Conservation (phyloP, 2,113 vertebrate species). For the Sapajus apella region DNA sequence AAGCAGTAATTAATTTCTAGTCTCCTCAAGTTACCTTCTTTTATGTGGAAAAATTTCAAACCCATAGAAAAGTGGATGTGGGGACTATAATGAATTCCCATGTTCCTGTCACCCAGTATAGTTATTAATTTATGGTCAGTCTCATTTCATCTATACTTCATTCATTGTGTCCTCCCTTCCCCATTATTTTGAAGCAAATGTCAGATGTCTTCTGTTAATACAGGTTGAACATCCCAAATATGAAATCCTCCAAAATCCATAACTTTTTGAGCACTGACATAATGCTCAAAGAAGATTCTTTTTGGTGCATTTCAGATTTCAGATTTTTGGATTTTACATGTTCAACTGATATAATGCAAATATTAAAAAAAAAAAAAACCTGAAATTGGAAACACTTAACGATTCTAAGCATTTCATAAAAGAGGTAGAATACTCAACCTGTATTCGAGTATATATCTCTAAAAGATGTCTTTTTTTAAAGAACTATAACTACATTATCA, state of each 20-base stretch:
- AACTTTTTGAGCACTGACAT: not conserved
- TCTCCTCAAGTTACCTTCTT: not conserved
- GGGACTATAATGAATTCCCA: not conserved
- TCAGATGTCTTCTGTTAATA: not conserved
- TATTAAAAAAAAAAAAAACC: not conserved
- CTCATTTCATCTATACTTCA: not conserved
- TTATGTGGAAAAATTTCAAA: conserved; percentile 3
- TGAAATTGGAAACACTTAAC: not conserved
- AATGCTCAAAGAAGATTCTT: not conserved
- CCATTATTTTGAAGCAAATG: not conserved
- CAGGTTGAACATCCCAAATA: not conserved
- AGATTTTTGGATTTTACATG: not conserved
- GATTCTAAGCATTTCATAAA: not conserved
- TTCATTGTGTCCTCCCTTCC: not conserved
- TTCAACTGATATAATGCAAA: not conserved
- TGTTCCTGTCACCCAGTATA: not conserved
- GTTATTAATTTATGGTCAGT: not conserved
- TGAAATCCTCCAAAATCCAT: not conserved
- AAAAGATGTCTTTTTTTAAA: not conserved
- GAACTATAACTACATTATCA: not conserved
- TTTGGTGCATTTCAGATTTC: not conserved
- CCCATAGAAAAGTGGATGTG: not conserved
- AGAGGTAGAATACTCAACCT: not conserved
- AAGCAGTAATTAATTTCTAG: not conserved
- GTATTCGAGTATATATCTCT: not conserved